Base-by-base conservation (phyloP, 2,888 invertebrate genomes). In the Plutella xylostella region DNA sequence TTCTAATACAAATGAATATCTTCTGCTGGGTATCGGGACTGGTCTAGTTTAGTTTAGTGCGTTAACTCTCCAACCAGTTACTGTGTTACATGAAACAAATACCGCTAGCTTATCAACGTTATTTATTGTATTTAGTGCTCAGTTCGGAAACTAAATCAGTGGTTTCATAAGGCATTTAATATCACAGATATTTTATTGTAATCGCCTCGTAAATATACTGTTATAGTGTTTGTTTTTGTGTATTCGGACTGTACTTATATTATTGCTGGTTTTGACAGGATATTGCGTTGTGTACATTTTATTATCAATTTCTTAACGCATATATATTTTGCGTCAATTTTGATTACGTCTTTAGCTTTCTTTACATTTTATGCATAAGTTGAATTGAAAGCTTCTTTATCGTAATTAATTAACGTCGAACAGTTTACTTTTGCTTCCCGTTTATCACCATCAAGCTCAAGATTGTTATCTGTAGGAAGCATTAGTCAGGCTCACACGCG, bases 91-190 rank as follows among this genome's bases (percentile, higher is more conserved):
- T 37, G 35, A 35, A 43, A 37, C 35, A 28, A 43, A 43, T 37
- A 37, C 37, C 37, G 43, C 43, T 19, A 34, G 40, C 45, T 48
- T 54, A 55, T 53, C 49, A 42, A 43, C 45, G 49, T 55, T 53
- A 52, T 58, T 54, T 54, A 57, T 56, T 50, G 33, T 43, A 46
- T 49, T 47, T 53, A 54, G 53, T 55, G n/a, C n/a, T 51, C 55
- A 57, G 56, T 48, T 54, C 45, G 54, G 42, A 45, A 56, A 53
- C 48, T 52, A 54, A 57, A 55, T 53, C 54, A 56, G 52, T 51
- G 46, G 52, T 61, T 60, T 57, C 57, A 52, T 51, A 60, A 57
- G 56, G 31, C 19, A 20, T 20, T 21, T 31, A 52, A 37, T 46
- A 46, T 46, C 35, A 48, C 31, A 46, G 37, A 43, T 33, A 42